Conservation (phyloP, 2,113 vertebrate species). For the Beaufortia kweichowensis region DNA sequence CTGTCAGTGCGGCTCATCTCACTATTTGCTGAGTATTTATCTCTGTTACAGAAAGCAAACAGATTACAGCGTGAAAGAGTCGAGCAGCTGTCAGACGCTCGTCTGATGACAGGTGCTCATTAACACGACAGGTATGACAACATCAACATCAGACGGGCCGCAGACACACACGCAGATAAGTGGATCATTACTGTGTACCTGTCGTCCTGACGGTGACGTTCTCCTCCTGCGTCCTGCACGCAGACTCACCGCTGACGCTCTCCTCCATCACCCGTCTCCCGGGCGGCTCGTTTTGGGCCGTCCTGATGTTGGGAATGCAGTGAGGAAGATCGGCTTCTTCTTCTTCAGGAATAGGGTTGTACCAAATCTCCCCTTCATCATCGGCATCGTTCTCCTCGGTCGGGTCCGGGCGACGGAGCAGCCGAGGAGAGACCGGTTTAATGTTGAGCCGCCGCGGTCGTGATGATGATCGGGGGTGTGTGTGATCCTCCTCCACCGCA, state of each 20-base stretch:
- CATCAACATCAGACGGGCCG: not conserved
- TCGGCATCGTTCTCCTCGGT: constrained; percentile 90
- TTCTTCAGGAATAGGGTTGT: constrained; percentile 97
- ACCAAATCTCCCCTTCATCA: constrained; percentile 98
- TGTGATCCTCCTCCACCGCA: constrained; percentile 62
- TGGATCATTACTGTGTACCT: no score
- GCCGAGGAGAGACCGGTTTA: constrained; percentile 49
- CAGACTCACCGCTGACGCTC: constrained; percentile 55
- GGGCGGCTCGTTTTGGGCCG: constrained; percentile 44
- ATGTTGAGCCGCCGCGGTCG: constrained; percentile 64
- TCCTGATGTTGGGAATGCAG: constrained; percentile 47
- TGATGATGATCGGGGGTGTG: constrained; percentile 52
- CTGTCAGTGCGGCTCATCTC: not conserved
- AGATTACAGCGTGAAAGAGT: not conserved
- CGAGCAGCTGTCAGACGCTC: not conserved
- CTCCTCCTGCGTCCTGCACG: constrained; percentile 74
- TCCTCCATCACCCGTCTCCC: constrained; percentile 45
- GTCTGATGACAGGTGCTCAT: not conserved
- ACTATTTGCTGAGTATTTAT: not conserved
- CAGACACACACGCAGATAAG: no score
- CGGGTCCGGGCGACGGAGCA: constrained; percentile 64
- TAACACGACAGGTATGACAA: not conserved
- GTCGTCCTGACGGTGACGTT: constrained; percentile 64
- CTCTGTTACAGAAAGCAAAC: not conserved
- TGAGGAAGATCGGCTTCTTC: constrained; percentile 71